Evolutionary conservation across 2,113 vertebrate species (phyloP), one percentile per base, ranked within the genome.

Genomic region (Rhinogobius similis): DNA sequence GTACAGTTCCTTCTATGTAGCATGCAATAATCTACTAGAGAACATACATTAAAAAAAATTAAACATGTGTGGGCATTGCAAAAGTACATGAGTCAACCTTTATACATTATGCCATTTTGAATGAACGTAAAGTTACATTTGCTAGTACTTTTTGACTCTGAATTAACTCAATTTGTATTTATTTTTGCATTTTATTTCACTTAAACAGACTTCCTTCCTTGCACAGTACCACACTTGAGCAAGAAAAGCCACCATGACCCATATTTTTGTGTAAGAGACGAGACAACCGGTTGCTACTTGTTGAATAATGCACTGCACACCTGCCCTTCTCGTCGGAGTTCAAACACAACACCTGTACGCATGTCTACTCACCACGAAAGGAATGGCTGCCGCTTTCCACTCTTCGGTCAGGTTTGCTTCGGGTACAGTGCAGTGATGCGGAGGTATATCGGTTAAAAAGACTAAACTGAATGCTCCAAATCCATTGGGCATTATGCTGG

Each of bases 401-500:
- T 75, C 84, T 7, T 72, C 67, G 0, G 79, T 89, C 8, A 92
- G 70, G 61, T 92, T 90, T 16, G 48, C 76, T 5, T 82, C 86
- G 1, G 79, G 78, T 10, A 92, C 36, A n/a, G 41, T 52, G 46
- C 92, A 93, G 65, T 62, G 77, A 62, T 93, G 90, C 3, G 27
- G 27, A 0, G 88, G 91, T 0, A 67, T 66, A 41, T 79, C 91
- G 2, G 73, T 79, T 29, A 89, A 10, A 12, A 92, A 91, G 13
- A 92, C 77, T 0, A 90, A 61, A 1, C 38, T 79, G 1, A 92
- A 82, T 2, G 61, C 63, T 0, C 82, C 69, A 4, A 77, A 79
- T n/a, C 92, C 92, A 20, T 87, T 92, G 8, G 91, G 88, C 3
- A 91, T 26, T 5, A 81, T 74, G 16, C 88, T 86, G 76, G 44